Evolutionary conservation across 2,113 vertebrate genomes (phyloP).

Genomic region (Shinisaurus crocodilurus): DNA sequence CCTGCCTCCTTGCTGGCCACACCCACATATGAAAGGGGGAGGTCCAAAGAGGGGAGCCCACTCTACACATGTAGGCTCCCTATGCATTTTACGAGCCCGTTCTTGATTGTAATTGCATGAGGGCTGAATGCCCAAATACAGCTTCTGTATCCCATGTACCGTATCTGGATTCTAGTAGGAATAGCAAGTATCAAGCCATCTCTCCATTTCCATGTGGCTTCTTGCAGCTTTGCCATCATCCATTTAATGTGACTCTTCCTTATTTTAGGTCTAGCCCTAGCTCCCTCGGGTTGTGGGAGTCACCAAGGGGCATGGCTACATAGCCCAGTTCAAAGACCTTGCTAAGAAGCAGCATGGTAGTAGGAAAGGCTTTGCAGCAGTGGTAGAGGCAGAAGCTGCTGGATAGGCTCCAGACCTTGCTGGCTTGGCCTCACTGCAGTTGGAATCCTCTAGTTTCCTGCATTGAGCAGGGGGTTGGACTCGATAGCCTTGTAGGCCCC

Average conservation of each 20-base stretch:
- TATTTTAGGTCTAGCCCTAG: background rate
- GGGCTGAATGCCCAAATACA: background rate
- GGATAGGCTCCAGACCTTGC: too few relatives aligned
- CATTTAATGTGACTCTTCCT: background rate
- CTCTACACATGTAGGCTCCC: too few relatives aligned
- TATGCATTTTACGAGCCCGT: too few relatives aligned
- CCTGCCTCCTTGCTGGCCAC: background rate
- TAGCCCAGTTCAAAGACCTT: background rate
- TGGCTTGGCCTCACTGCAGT: background rate
- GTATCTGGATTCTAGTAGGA: background rate
- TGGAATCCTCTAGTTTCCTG: too few relatives aligned
- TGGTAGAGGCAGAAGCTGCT: background rate
- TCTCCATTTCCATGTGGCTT: background rate
- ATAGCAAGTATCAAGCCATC: background rate
- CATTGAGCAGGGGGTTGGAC: too few relatives aligned
- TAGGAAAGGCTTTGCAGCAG: background rate
- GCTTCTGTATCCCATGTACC: too few relatives aligned
- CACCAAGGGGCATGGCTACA: background rate
- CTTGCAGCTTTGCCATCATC: background rate
- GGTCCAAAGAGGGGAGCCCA: too few relatives aligned
- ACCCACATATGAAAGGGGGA: too few relatives aligned
- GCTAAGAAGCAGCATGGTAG: background rate
- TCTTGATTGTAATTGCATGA: background rate
- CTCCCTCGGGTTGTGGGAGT: too few relatives aligned
- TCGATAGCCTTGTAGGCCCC: too few relatives aligned